These are phyloP conservation scores for Sycon ciliatum DNA, from an alignment of 37 sponge, comb jelly and placozoan genomes.

Conservation along the genomic window DNA sequence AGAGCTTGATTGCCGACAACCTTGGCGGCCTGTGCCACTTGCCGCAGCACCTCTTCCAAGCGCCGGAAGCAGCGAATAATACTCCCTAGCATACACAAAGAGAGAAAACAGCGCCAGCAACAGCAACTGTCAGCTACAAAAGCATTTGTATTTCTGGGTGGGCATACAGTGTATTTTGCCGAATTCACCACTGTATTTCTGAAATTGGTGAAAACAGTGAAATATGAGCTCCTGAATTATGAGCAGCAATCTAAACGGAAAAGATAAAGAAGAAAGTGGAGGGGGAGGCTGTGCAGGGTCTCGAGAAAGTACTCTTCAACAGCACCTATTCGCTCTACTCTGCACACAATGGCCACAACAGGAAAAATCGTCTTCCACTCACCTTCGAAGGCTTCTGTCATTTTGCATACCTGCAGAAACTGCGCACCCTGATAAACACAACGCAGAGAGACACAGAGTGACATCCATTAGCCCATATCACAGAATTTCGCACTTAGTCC, in stretches of 20 bases:
- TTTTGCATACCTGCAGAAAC: conserved; percentile 90
- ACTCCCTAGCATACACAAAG: conserved; percentile 65
- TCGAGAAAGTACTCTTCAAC: too few species aligned
- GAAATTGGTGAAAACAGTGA: too few species aligned
- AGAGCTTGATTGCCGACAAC: conserved; percentile 89
- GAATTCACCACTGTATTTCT: too few species aligned
- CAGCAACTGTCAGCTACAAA: neutral
- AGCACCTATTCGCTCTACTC: neutral
- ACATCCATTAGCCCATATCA: neutral
- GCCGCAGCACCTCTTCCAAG: conserved; percentile 85
- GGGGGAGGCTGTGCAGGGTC: too few species aligned
- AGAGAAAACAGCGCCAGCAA: neutral
- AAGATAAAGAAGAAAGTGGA: too few species aligned
- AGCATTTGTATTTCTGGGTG: too few species aligned
- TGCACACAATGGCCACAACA: neutral
- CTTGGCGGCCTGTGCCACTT: conserved; percentile 95
- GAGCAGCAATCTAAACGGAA: too few species aligned
- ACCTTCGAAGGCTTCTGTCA: conserved; percentile 93
- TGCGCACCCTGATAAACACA: conserved; percentile 61
- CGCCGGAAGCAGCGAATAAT: conserved; percentile 89
- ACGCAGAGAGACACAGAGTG: neutral
- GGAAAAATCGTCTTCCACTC: neutral
- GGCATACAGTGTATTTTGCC: too few species aligned
- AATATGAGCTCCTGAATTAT: too few species aligned
- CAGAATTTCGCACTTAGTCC: neutral